A percentile compares a stretch with the other conserved stretches of the same genome.
Evolutionary conservation across 2,888 invertebrate genomes (phyloP).

Genomic region (Drosophila stalkeri): DNA sequence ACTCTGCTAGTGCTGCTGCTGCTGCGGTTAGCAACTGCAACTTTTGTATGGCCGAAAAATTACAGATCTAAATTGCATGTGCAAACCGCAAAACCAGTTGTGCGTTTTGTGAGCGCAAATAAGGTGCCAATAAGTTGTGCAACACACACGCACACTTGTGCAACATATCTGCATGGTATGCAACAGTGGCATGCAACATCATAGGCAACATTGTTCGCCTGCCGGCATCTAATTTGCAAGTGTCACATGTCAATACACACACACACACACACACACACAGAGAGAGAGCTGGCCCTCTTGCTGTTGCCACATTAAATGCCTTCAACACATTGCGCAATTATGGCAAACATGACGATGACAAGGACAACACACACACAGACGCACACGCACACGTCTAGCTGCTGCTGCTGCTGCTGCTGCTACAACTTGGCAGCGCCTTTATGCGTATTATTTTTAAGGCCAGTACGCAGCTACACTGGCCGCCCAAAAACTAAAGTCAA

Average conservation of each 20-base stretch:
- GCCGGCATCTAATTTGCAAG: conserved; percentile 75
- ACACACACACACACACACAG: conserved; percentile 12
- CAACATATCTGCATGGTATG: neutral
- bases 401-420: conserved; percentile 32
- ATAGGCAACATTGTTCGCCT: conserved; percentile 53
- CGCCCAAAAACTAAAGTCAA: conserved; percentile 35
- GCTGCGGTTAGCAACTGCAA: conserved; percentile 53
- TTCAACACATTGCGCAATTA: conserved; percentile 64
- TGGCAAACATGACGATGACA: conserved; percentile 53
- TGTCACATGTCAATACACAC: conserved; percentile 73
- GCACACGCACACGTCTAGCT: conserved; percentile 38
- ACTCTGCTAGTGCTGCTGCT: conserved; percentile 30
- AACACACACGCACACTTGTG: conserved; percentile 10
- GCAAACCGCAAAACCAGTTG: conserved; percentile 74
- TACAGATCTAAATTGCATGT: conserved; percentile 82
- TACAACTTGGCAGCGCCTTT: conserved; percentile 45
- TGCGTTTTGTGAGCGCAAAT: conserved; percentile 65
- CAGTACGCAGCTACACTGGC: conserved; percentile 28
- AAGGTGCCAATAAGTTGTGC: conserved; percentile 77
- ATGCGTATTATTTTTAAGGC: conserved; percentile 43
- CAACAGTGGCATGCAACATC: conserved; percentile 24
- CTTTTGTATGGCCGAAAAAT: conserved; percentile 74
- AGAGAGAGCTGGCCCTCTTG: neutral
- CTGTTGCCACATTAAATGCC: conserved; percentile 55
- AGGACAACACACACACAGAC: conserved; percentile 41